Percentiles rank a stretch among this genome's conserved stretches.
Evolutionary conservation across 2,888 invertebrate species (phyloP).

Genomic region (Hirtodrosophila cameraria): DNA sequence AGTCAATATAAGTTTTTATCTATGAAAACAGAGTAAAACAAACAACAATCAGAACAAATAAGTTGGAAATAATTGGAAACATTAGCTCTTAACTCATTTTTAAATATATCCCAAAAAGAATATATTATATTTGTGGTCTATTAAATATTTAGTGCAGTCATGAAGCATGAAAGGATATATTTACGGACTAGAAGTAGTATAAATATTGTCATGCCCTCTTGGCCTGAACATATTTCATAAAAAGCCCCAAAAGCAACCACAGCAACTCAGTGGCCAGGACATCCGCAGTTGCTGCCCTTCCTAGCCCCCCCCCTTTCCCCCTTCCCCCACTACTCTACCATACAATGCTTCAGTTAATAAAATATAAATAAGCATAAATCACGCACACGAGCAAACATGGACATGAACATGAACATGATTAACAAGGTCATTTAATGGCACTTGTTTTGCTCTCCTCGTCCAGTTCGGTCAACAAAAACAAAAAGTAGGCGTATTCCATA

Average conservation of each 20-base stretch:
- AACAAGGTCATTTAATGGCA: conserved; percentile 76
- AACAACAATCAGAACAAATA: too few species aligned
- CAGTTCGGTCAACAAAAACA: conserved; percentile 37
- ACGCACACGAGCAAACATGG: conserved; percentile 65
- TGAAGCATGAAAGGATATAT: not conserved
- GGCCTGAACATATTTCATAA: conserved; percentile 55
- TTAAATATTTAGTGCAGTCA: too few species aligned
- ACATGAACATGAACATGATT: conserved; percentile 70
- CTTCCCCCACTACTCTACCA: not conserved
- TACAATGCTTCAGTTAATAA: conserved; percentile 66
- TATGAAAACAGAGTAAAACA: too few species aligned
- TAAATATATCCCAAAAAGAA: too few species aligned
- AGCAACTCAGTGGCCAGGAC: conserved; percentile 7
- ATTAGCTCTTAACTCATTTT: too few species aligned
- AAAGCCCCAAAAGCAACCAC: conserved; percentile 13
- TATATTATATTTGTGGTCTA: too few species aligned
- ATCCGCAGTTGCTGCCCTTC: not conserved
- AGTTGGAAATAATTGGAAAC: too few species aligned
- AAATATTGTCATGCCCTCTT: conserved; percentile 26
- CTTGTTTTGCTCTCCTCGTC: conserved; percentile 50
- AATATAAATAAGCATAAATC: conserved; percentile 78
- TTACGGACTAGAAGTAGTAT: conserved; percentile 18
- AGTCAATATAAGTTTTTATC: too few species aligned
- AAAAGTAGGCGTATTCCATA: conserved; percentile 43
- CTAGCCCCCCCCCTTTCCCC: not conserved